Evolutionary conservation across 1,140 invertebrate species (phyloP).

Genomic region (Calephelis virginiensis): DNA sequence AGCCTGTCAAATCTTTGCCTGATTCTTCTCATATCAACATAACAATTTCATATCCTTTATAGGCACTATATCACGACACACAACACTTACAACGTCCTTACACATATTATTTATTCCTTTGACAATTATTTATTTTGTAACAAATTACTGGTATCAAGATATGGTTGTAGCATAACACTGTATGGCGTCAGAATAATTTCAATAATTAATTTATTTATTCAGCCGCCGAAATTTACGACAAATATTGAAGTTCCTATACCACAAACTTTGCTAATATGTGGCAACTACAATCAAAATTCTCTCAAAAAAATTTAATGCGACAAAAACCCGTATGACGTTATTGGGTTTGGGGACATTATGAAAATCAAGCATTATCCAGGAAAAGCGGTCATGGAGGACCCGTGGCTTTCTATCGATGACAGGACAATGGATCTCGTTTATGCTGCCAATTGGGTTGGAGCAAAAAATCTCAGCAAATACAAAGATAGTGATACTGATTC

Average conservation of each 20-base stretch:
- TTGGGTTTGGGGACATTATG: slow-evolving; percentile 77
- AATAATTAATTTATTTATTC: too few species aligned
- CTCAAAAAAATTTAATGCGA: neutral
- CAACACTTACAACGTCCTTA: too few species aligned
- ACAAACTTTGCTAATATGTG: neutral
- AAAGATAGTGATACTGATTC: slow-evolving; percentile 54
- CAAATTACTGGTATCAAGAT: too few species aligned
- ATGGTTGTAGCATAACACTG: too few species aligned
- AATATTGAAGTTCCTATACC: neutral
- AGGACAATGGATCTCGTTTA: slow-evolving; percentile 87
- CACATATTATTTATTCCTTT: too few species aligned
- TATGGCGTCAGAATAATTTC: too few species aligned
- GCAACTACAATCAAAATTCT: slow-evolving; percentile 13
- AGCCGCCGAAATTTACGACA: neutral
- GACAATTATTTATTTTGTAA: too few species aligned
- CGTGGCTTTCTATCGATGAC: slow-evolving; percentile 80
- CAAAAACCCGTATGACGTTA: slow-evolving; percentile 23
- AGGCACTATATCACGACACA: too few species aligned
- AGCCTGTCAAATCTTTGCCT: too few species aligned
- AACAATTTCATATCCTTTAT: too few species aligned
- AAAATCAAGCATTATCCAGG: slow-evolving; percentile 91
- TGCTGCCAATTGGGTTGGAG: slow-evolving; percentile 90
- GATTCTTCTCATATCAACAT: too few species aligned
- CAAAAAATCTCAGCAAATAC: slow-evolving; percentile 65
- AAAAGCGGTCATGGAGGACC: slow-evolving; percentile 86